Evolutionary conservation across 1,140 invertebrate species (phyloP), one percentile per base, ranked within the genome.

Genomic region (Drosophila ohnishii): DNA sequence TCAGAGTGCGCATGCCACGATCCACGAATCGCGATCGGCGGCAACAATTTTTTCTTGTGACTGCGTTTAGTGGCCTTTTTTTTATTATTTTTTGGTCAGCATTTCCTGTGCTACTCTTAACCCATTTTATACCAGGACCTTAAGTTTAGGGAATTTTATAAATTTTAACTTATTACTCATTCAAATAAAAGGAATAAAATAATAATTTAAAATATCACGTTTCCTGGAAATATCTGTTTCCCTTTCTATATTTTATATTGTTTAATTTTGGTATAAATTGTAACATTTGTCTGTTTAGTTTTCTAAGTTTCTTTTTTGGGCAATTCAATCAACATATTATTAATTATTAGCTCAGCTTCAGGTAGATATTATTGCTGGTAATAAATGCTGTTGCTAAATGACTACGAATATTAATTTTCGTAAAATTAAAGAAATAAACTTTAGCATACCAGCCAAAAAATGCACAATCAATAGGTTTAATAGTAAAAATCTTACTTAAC

Each of bases 1-100:
- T 69, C 65, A 55, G 65, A 69, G 65, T 69, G 65, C 62, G 69
- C 69, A 50, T 72, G 69, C 69, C 66, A 72, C 69, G 65, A 71
- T 71, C 40, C 69, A 59, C 63, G 58, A 63, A 57, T 39, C 42
- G 14, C 58, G 58, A 69, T 69, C 65, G 47, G 14, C 6, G 47
- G 47, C 65, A 69, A 55, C 62, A 50, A 72, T 72, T 50, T 72
- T 71, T 72, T 50, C 35, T 55, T 59, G 69, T 42, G 42, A 64
- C 51, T 77, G 30, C 44, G 62, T 47, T 72, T 42, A 42, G 61
- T 56, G 51, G 35, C 34, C 25, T 32, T 47, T 62, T 40, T 42
- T 63, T 62, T 25, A 25, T 22, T 16, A 25, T 74, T 72, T 73
- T 70, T 40, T 55, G 13, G 67, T 37, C 39, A 30, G 25, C 71